A percentile compares a stretch with the other conserved stretches of the same genome.
These are phyloP conservation scores for Syngnathus rostellatus DNA, from an alignment of 2,797 vertebrate species.

Conservation along the genomic window DNA sequence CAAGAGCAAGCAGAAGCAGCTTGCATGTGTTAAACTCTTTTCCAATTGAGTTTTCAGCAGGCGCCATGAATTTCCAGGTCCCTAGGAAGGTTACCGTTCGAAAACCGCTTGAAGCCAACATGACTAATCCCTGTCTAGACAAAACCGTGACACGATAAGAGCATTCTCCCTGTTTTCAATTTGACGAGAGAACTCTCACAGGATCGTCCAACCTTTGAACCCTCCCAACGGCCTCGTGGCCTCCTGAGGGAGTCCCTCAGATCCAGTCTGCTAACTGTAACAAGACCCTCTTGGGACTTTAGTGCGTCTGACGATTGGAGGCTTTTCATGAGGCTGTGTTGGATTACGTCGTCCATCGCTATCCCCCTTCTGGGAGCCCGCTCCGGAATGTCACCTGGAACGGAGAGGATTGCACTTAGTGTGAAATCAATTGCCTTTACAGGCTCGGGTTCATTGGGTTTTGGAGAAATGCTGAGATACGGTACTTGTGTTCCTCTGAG, in stretches of 20 bases:
- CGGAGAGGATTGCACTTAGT: slow-evolving; percentile 52
- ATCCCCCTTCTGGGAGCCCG: slow-evolving; percentile 29
- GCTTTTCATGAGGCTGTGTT: slow-evolving; percentile 47
- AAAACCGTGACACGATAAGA: neutral
- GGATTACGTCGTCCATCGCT: slow-evolving; percentile 47
- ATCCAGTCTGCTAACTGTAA: slow-evolving; percentile 40
- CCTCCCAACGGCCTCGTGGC: slow-evolving; percentile 24
- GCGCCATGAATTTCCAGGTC: slow-evolving; percentile 18
- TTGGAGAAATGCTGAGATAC: slow-evolving; percentile 28
- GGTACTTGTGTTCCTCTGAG: slow-evolving; percentile 17
- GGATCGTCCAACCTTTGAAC: slow-evolving; percentile 43
- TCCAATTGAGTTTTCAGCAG: slow-evolving; percentile 43
- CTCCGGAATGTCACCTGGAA: slow-evolving; percentile 34
- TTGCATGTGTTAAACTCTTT: slow-evolving; percentile 24
- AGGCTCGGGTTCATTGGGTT: slow-evolving; percentile 36
- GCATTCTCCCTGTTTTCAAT: slow-evolving; percentile 12
- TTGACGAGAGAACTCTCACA: slow-evolving; percentile 31
- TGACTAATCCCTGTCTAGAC: neutral
- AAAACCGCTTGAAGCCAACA: neutral
- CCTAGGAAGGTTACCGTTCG: neutral
- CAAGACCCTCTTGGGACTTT: slow-evolving; percentile 36
- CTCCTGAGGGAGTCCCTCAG: slow-evolving; percentile 12
- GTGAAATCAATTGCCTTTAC: slow-evolving; percentile 57
- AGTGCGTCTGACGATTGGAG: slow-evolving; percentile 38
- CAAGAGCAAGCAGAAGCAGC: neutral